phyloP scores from a whole-genome alignment of 2,797 vertebrate genomes.

The Amniataba percoides region DNA sequence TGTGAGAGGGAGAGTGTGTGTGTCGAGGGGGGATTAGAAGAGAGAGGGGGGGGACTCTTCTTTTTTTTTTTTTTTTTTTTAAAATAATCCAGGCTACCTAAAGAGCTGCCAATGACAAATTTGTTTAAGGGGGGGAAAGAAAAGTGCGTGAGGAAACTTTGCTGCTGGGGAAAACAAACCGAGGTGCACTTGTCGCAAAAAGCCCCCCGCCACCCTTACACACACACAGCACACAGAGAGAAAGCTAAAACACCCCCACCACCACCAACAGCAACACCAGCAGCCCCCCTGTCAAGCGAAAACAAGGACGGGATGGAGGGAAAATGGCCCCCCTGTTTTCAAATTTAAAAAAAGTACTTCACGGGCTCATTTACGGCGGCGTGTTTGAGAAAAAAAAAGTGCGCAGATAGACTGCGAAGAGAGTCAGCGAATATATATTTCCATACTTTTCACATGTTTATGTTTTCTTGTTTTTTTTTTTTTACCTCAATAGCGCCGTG shows the following conservation, averaged over 20 bases:
- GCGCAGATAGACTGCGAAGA: neutral
- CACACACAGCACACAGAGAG: too few relatives aligned
- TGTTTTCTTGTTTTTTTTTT: conserved; percentile 59
- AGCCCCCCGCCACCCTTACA: too few relatives aligned
- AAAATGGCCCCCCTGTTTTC: too few relatives aligned
- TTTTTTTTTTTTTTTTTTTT: too few relatives aligned
- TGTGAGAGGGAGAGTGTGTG: too few relatives aligned
- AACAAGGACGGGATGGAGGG: conserved; percentile 74
- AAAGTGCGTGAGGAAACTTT: conserved; percentile 68
- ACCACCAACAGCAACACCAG: too few relatives aligned
- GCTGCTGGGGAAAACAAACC: conserved; percentile 9
- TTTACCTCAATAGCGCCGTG: conserved; percentile 95
- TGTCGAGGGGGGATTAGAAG: too few relatives aligned
- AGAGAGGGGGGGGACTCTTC: too few relatives aligned
- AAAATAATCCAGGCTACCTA: too few relatives aligned
- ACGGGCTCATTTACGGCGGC: neutral
- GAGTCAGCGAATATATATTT: conserved; percentile 78
- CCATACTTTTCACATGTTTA: too few relatives aligned
- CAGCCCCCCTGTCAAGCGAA: conserved; percentile 19
- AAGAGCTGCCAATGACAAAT: too few relatives aligned
- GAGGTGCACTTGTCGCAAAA: conserved; percentile 39
- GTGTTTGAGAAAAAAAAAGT: neutral
- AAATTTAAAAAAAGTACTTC: conserved; percentile 45
- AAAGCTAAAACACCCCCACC: too few relatives aligned
- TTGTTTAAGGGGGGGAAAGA: neutral